Base-by-base conservation (phyloP, 2,888 invertebrate species). In the Tenthredo scrophulariae region DNA sequence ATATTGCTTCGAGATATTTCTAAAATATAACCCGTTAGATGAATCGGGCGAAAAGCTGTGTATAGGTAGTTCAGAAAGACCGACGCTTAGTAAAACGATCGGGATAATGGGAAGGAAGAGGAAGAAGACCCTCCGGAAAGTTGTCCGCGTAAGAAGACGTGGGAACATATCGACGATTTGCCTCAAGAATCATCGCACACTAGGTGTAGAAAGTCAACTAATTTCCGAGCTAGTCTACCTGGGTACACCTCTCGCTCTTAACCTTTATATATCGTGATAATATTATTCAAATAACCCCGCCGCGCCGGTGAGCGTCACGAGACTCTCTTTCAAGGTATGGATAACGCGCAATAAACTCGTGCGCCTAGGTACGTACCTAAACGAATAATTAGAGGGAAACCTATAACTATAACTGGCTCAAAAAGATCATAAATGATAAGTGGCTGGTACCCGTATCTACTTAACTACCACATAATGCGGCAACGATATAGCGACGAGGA, bases 271-370 rank as follows among this genome's bases (percentile, higher is more conserved):
- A 37, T 15, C 70, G 37, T 62, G 70, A 37, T 70, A 70, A 70
- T 70, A 70, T 15, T 70, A 70, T 70, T 70, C 70, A 70, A 37
- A 70, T n/a, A 70, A 70, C 70, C 70, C 37, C 37, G 37, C 37
- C 37, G 7, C 62, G 13, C 26, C 10, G 62, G 37, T 70, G 13
- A 37, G 37, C n/a, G 70, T 70, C 70, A 70, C 40, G 72, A 43
- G 43, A 29, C 37, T 33, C 26, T 62, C 72, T 43, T 43, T 43
- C n/a, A 1, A 74, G 72, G 43, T 10, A 43, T 40, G 22, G 72
- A 74, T 43, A 74, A 43, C 72, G n/a, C 72, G 43, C 40, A 74
- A 74, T 43, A 74, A 74, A 74, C 72, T 74, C 72, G n/a, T 74
- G 72, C 43, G 72, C 72, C 1, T 67, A 67, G 9, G 29, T 18